Percentiles rank a stretch among this genome's conserved stretches.
phyloP scores from a whole-genome alignment of 1,140 invertebrate genomes.

The Solenopsis invicta region DNA sequence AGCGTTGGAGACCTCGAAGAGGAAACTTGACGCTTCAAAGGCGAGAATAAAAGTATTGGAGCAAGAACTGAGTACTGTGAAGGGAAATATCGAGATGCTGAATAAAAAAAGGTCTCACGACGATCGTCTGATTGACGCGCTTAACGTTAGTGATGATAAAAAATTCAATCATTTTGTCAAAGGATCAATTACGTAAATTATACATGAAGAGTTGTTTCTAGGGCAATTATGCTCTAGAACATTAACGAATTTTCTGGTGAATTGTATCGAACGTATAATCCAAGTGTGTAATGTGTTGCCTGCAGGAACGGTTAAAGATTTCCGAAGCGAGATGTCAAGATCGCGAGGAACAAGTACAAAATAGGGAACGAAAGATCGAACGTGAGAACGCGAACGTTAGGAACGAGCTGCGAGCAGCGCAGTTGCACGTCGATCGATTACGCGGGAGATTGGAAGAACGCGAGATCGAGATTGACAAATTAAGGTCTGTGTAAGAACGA shows the following conservation, averaged over 20 bases:
- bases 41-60: constrained; percentile 88
- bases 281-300: constrained; percentile 20
- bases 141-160: constrained; percentile 84
- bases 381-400: constrained; percentile 71
- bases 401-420: constrained; percentile 75
- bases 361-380: constrained; percentile 73
- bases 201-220: too few species aligned
- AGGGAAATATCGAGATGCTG: constrained; percentile 86
- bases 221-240: too few species aligned
- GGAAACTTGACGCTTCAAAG: constrained; percentile 87
- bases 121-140: constrained; percentile 87
- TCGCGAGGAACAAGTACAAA: constrained; percentile 68
- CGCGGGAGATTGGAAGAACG: constrained; percentile 76
- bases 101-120: constrained; percentile 88
- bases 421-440: constrained; percentile 74
- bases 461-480: constrained; percentile 78
- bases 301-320: constrained; percentile 78
- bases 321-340: constrained; percentile 73
- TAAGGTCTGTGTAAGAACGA: too few species aligned
- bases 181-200: constrained; percentile 4
- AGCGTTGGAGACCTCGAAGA: constrained; percentile 86
- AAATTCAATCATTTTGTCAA: neutral
- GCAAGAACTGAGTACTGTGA: constrained; percentile 85
- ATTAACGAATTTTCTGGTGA: neutral
- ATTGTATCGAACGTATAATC: neutral